Evolutionary conservation across 2,888 invertebrate species (phyloP).

Genomic region (Dasysyrphus albostriatus): DNA sequence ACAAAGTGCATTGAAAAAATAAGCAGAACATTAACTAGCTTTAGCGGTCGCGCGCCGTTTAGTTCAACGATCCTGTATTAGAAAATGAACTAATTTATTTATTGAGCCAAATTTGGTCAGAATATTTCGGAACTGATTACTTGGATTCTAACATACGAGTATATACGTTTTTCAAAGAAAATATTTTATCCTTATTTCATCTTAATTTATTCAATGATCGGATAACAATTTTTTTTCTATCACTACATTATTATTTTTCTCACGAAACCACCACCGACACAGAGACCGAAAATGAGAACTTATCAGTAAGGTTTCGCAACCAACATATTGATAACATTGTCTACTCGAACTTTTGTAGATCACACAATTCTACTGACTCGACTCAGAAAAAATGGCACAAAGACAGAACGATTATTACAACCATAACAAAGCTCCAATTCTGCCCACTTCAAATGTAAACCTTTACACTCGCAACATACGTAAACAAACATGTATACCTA

Average conservation of each 20-base stretch:
- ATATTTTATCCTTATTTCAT: background rate
- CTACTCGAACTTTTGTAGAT: background rate
- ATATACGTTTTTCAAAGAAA: background rate
- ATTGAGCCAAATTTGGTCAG: no score
- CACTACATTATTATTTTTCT: background rate
- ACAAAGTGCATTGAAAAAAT: background rate
- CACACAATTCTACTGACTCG: background rate
- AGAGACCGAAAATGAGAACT: background rate
- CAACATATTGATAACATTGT: background rate
- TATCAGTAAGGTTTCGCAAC: background rate
- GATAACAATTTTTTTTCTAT: background rate
- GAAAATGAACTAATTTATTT: background rate
- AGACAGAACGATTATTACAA: slow-evolving; percentile 29
- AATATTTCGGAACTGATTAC: no score
- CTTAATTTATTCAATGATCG: no score
- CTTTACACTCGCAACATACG: slow-evolving; percentile 59
- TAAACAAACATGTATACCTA: slow-evolving; percentile 50
- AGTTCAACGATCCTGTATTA: background rate
- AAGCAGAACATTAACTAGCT: background rate
- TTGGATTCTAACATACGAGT: background rate
- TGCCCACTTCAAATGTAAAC: slow-evolving; percentile 49
- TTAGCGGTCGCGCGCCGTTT: background rate
- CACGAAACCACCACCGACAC: background rate
- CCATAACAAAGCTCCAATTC: slow-evolving; percentile 53
- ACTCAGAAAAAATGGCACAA: slow-evolving; percentile 40